phyloP scores from a whole-genome alignment of 2,888 invertebrate species.

The Smittia aterrima region DNA sequence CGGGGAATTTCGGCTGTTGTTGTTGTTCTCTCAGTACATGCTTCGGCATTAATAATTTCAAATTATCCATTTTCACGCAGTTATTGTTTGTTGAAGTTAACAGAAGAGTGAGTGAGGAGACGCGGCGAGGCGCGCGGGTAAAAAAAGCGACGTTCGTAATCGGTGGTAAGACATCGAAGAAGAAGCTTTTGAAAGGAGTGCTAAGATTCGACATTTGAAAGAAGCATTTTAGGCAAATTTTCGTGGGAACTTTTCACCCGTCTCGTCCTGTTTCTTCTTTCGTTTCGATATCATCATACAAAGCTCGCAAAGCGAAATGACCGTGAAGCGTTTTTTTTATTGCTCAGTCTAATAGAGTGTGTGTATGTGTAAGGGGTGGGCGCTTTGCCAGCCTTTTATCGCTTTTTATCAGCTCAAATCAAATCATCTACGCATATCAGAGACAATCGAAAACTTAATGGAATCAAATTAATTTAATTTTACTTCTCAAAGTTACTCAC shows the following conservation, averaged over 20 bases:
- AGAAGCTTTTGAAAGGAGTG: not conserved
- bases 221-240: not conserved
- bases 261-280: not conserved
- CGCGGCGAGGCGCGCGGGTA: not conserved
- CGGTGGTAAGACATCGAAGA: not conserved
- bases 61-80: conserved; percentile 38
- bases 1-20: conserved; percentile 9
- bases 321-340: conserved; percentile 34
- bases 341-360: not conserved
- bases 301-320: conserved; percentile 24
- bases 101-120: not conserved
- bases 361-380: conserved; percentile 3
- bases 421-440: conserved; percentile 22
- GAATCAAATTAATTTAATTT: not conserved
- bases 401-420: not conserved
- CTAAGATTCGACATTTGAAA: not conserved
- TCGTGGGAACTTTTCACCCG: conserved; percentile 5
- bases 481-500: conserved; percentile 15
- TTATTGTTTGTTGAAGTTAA: conserved; percentile 14
- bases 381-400: not conserved
- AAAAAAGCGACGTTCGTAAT: not conserved
- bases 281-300: not conserved
- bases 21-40: not conserved
- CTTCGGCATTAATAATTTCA: conserved; percentile 32
- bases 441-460: conserved; percentile 13